phyloP scores from a whole-genome alignment of 2,888 invertebrate genomes.

The Ophion ventricosus region DNA sequence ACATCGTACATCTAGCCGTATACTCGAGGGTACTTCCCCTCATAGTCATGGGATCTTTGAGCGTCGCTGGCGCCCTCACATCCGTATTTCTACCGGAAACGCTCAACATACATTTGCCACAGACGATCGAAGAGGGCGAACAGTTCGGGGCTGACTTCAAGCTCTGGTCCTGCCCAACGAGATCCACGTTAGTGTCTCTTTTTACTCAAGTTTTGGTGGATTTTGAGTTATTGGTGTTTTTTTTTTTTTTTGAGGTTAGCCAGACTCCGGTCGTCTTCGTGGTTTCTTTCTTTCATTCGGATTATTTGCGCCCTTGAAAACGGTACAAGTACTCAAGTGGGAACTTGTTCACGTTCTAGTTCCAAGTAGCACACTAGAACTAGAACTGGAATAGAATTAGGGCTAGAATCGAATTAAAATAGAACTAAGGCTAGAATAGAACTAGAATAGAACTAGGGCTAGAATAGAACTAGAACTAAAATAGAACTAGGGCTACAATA shows the following conservation, averaged over 20 bases:
- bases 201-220: background rate
- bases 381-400: too few relatives aligned
- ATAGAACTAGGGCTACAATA: too few relatives aligned
- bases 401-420: too few relatives aligned
- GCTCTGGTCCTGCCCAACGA: slow-evolving; percentile 85
- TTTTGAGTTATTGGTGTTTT: slow-evolving; percentile 14
- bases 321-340: too few relatives aligned
- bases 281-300: background rate
- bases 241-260: background rate
- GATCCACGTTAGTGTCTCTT: slow-evolving; percentile 75
- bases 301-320: too few relatives aligned
- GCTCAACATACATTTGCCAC: slow-evolving; percentile 86
- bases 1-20: slow-evolving; percentile 87
- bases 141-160: slow-evolving; percentile 86
- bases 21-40: slow-evolving; percentile 86
- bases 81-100: slow-evolving; percentile 87
- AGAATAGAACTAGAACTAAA: too few relatives aligned
- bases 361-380: too few relatives aligned
- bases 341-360: too few relatives aligned
- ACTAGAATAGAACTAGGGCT: too few relatives aligned
- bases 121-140: slow-evolving; percentile 87
- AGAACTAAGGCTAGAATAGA: too few relatives aligned
- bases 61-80: slow-evolving; percentile 85
- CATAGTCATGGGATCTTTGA: slow-evolving; percentile 86
- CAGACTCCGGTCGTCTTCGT: background rate